phyloP scores from a whole-genome alignment of 37 sponge, comb jelly and placozoan species.

The Diacarnus erythraeanus region DNA sequence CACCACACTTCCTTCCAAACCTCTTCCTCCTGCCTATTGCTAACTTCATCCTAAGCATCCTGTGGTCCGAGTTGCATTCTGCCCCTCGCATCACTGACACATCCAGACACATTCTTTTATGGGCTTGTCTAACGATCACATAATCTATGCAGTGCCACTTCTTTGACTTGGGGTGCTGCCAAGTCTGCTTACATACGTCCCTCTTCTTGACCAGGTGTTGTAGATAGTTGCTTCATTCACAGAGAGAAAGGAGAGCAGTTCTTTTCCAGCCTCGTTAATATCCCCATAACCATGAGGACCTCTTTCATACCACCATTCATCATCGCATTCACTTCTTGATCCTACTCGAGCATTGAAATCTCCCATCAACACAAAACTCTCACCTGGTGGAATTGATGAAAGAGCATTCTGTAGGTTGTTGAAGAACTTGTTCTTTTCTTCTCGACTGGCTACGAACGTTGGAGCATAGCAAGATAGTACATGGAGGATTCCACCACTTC shows the following conservation, averaged over 20 bases:
- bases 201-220: constrained; percentile 52
- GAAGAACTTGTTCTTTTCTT: constrained; percentile 3
- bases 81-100: constrained; percentile 20
- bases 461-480: constrained; percentile 18
- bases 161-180: background rate
- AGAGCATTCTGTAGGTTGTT: constrained; percentile 4
- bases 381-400: background rate
- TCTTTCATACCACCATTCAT: constrained; percentile 21
- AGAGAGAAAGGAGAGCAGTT: constrained; percentile 44
- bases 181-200: background rate
- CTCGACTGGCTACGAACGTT: constrained; percentile 19
- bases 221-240: constrained; percentile 37
- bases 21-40: background rate
- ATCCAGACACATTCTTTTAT: constrained; percentile 47
- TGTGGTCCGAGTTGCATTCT: constrained; percentile 4
- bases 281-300: constrained; percentile 52
- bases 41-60: constrained; percentile 10
- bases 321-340: background rate
- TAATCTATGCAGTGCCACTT: background rate
- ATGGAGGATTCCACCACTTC: background rate
- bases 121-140: background rate
- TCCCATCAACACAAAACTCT: constrained; percentile 9
- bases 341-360: constrained; percentile 33
- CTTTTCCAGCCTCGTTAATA: constrained; percentile 46
- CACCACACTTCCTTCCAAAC: background rate